Evolutionary conservation across 2,888 invertebrate species (phyloP), one percentile per base, ranked within the genome.

Genomic region (Pristionchus mayeri): DNA sequence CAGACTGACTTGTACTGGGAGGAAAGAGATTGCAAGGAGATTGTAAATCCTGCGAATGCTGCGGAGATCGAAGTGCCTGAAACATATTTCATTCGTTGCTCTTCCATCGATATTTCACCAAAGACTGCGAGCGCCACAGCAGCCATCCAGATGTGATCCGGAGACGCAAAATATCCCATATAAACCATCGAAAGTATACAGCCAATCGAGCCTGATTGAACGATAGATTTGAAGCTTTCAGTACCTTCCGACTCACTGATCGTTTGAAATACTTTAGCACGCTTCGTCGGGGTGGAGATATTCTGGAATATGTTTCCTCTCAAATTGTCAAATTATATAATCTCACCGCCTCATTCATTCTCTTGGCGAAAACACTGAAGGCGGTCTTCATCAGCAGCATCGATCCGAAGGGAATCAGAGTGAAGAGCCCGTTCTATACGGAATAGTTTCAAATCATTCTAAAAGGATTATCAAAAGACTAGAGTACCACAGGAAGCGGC

Each of bases 401-500:
- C 21, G 67, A 9, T 6, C 67, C 67, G 67, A 67, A 67, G 18
- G 67, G 67, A 67, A 67, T 67, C n/a, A 67, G 34, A 1, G 40
- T 67, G 37, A 67, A 37, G 37, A 67, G 37, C 6, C 67, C 67
- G n/a, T 67, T 67, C 67, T 67, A 40, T 4, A 37, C 7, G 11
- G 18, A 40, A 21, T 11, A 44, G 44, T 44, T 67, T 40, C 21
- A 37, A 6, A 4, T 21, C 3, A 21, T 3, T 21, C 37, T 18
- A 34, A 37, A 2, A 37, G 37, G 3, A 11, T 13, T 30, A 37
- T 67, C n/a, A 21, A 9, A 37, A 34, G 27, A 30, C 34, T 63
- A 18, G 27, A 30, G 63, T 9, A 80, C 80, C 80, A 40, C 21
- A 18, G 34, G 11, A 0, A 80, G 80, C 27, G 80, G 80, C n/a